phyloP scores from a whole-genome alignment of 1,140 invertebrate genomes.

The Triops longicaudatus region DNA sequence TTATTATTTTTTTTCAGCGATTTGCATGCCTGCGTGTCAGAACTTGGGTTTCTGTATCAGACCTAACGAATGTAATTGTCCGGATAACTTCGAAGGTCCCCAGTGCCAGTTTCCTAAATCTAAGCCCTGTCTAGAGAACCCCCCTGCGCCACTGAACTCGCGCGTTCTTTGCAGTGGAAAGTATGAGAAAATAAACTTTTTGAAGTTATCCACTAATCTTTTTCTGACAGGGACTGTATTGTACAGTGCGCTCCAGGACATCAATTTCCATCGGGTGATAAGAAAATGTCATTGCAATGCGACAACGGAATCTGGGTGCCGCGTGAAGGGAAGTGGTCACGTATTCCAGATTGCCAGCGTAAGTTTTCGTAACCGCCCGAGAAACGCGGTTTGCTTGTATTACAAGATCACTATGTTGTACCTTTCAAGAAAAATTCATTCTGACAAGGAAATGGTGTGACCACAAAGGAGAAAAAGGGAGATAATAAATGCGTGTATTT shows the following conservation, averaged over 20 bases:
- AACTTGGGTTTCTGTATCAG: constrained; percentile 68
- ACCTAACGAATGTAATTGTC: constrained; percentile 61
- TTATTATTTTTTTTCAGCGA: constrained; percentile 45
- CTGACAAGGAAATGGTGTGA: too few relatives aligned
- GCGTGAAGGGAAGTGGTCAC: constrained; percentile 34
- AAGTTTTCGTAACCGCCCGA: neutral
- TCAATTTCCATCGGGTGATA: constrained; percentile 56
- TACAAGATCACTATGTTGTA: neutral
- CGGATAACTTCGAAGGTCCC: constrained; percentile 58
- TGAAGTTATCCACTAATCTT: neutral
- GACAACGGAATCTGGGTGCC: constrained; percentile 55
- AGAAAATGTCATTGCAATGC: constrained; percentile 51
- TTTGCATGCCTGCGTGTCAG: constrained; percentile 60
- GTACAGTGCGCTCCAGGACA: constrained; percentile 52
- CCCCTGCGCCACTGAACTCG: constrained; percentile 55
- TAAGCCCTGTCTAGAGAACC: constrained; percentile 55
- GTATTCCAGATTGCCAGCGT: constrained; percentile 30
- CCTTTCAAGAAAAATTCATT: too few relatives aligned
- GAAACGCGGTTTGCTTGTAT: neutral
- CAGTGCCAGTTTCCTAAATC: constrained; percentile 61
- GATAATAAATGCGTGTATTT: too few relatives aligned
- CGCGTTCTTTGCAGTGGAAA: constrained; percentile 51
- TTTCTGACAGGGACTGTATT: constrained; percentile 47
- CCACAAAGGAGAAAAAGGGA: too few relatives aligned
- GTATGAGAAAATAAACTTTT: constrained; percentile 43